Evolutionary conservation across 2,113 vertebrate species (phyloP).

Genomic region (Oxygymnocypris stewartii): DNA sequence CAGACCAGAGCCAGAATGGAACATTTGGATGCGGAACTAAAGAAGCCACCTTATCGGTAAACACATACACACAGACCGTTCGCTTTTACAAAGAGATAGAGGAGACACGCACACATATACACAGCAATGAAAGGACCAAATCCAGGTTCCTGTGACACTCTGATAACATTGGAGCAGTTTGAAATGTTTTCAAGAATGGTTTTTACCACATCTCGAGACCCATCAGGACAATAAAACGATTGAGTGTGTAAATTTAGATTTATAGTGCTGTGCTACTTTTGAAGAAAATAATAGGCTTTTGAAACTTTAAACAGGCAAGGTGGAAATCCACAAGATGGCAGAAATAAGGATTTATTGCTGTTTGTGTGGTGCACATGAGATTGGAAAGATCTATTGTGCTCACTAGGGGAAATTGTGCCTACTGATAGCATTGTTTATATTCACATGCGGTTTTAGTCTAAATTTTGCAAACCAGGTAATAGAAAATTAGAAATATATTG

Average conservation of each 20-base stretch:
- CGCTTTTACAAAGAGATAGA: conserved; percentile 33
- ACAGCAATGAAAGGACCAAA: conserved; percentile 6
- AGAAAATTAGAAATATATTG: neutral
- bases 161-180: conserved; percentile 40
- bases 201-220: conserved; percentile 3
- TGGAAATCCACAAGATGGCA: neutral
- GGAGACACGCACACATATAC: neutral
- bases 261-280: neutral
- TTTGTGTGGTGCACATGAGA: neutral
- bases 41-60: conserved; percentile 39
- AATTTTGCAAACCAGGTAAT: neutral
- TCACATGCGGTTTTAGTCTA: neutral
- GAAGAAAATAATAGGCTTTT: conserved; percentile 1
- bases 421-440: conserved; percentile 4
- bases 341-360: neutral
- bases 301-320: conserved; percentile 4
- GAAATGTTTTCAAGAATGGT: conserved; percentile 28
- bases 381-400: neutral
- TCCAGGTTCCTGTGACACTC: conserved; percentile 32
- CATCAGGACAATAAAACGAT: conserved; percentile 24
- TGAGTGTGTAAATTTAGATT: conserved; percentile 9
- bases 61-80: conserved; percentile 35
- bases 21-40: conserved; percentile 39
- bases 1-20: conserved; percentile 35
- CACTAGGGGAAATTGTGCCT: neutral